Conservation (phyloP, 2,797 vertebrate species). For the Mus spretus region DNA sequence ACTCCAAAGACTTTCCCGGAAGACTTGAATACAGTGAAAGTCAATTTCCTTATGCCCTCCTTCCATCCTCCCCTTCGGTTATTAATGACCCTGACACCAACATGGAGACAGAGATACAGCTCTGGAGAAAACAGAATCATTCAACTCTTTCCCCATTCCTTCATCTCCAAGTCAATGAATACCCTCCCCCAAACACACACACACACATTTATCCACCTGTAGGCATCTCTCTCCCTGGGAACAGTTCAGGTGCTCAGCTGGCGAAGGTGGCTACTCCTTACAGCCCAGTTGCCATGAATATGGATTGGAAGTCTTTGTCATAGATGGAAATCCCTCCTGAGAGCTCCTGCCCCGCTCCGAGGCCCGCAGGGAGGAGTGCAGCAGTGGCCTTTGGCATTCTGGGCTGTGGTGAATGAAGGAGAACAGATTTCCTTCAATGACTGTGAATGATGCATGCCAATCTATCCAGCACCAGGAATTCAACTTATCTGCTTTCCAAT, state of each 20-base stretch:
- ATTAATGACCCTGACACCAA: neutral
- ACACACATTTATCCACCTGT: neutral
- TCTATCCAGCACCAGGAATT: neutral
- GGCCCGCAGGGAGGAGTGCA: neutral
- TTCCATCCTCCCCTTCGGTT: neutral
- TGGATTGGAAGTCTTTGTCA: slow-evolving; percentile 15
- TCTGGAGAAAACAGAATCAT: neutral
- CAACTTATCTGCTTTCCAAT: slow-evolving; percentile 58
- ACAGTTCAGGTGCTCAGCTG: neutral
- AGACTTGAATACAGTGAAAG: slow-evolving; percentile 6
- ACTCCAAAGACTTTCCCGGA: neutral
- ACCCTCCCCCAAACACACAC: neutral
- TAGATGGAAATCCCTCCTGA: neutral
- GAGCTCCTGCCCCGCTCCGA: neutral
- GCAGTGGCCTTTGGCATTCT: neutral
- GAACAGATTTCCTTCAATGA: neutral
- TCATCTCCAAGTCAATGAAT: neutral
- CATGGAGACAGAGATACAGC: neutral
- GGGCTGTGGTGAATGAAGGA: neutral
- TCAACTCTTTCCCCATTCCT: neutral
- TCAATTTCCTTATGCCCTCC: neutral
- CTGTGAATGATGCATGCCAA: rapidly evolving
- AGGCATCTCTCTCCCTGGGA: neutral
- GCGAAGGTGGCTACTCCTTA: neutral
- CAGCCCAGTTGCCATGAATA: neutral